Evolutionary conservation across 2,888 invertebrate genomes (phyloP), one percentile per base, ranked within the genome.

Genomic region (Epiperipatus broadwayi): DNA sequence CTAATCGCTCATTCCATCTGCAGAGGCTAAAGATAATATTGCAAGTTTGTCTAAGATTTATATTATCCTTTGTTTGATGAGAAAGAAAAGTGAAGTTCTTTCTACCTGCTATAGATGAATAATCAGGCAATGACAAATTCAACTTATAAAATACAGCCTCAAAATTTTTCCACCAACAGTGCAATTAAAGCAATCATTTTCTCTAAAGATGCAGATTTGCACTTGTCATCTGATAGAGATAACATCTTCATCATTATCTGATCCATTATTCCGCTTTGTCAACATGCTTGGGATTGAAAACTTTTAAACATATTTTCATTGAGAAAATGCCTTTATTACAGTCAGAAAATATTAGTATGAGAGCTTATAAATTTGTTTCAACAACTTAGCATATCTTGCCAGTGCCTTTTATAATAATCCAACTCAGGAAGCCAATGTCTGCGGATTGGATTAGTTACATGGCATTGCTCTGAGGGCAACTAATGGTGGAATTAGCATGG

Each of bases 141-240:
- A 89, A 64, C 44, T 58, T 56, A 36, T 52, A 51, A 73, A 4
- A 76, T 65, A n/a, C n/a, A n/a, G 46, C 78, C 79, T 2, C 87
- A 65, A 27, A 85, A 84, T 46, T 81, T 73, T 58, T 91, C 89
- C 25, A 85, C 83, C 14, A 89, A 66, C 2, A 77, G 73, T 1
- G 83, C 81, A 21, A 87, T 78, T 8, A 89, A 62, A 8, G 84
- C 78, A 47, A 89, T 81, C 89, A 91, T 89, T 64, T 89, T 89
- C 60, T 89, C 89, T 10, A 91, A 62, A 1, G 87, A 85, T 1
- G 80, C 80, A 1, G 87, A 85, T 44, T 84, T 72, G 47, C 81
- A 73, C 57, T 85, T 84, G 44, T 75, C 75, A 1, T 70, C 57
- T 4, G 53, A 47, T 41, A 58, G 66, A 0, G 72, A 67, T 33